phyloP scores from a whole-genome alignment of 2,113 vertebrate species.

The Laterallus jamaicensis region DNA sequence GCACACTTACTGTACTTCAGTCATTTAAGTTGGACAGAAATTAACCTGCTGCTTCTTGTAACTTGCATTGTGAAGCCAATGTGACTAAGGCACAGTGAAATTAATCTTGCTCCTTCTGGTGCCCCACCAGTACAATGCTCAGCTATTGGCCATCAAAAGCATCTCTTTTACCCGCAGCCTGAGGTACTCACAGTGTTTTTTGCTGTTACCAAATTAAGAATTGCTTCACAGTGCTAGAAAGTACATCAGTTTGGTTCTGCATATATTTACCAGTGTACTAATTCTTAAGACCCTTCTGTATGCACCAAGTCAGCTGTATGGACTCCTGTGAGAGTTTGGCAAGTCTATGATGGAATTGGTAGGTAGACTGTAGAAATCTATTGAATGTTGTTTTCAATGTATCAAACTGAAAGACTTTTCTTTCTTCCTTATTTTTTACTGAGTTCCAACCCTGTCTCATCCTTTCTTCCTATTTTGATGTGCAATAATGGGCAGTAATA shows the following conservation, averaged over 20 bases:
- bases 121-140: neutral
- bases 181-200: neutral
- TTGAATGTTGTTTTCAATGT: neutral
- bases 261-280: neutral
- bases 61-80: neutral
- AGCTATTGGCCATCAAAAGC: neutral
- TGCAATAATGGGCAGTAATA: neutral
- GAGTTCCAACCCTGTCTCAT: neutral
- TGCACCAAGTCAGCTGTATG: neutral
- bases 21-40: neutral
- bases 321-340: neutral
- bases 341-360: neutral
- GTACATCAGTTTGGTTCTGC: neutral
- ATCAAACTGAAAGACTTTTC: neutral
- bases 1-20: neutral
- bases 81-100: neutral
- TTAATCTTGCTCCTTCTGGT: neutral
- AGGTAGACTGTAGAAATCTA: neutral
- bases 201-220: neutral
- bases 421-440: neutral
- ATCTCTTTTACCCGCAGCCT: neutral
- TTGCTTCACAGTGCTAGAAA: neutral
- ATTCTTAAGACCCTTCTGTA: neutral
- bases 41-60: neutral
- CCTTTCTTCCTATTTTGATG: slow-evolving; percentile 18